These are phyloP conservation scores for Erythrocercus mccallii DNA, from an alignment of 2,113 vertebrate species.

Conservation along the genomic window DNA sequence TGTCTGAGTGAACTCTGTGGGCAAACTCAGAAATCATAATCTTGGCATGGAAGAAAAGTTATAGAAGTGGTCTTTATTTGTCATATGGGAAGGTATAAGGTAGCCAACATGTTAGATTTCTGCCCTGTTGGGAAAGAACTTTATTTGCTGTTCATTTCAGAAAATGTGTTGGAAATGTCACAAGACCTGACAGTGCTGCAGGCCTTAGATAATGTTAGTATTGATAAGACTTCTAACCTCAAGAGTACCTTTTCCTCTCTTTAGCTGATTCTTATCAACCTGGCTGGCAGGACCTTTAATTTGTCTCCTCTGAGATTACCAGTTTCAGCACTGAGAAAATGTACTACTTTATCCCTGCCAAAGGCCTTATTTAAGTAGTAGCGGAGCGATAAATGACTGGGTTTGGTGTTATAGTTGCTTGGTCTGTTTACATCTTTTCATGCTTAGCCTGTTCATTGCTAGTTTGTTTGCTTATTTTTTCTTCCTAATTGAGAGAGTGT, in stretches of 20 bases:
- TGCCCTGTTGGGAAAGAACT: neutral
- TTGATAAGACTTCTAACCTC: neutral
- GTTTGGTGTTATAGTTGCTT: slow-evolving; percentile 1
- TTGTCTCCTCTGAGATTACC: slow-evolving; percentile 1
- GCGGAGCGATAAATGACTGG: slow-evolving; percentile 5
- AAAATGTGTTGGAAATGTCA: neutral
- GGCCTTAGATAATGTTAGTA: neutral
- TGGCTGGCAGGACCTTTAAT: neutral
- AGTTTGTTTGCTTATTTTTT: slow-evolving; percentile 39
- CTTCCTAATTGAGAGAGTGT: neutral
- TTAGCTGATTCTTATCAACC: neutral
- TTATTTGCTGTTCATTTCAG: neutral
- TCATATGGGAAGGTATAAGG: neutral
- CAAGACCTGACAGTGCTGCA: neutral
- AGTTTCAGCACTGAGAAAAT: neutral
- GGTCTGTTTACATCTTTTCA: neutral
- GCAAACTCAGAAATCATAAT: neutral
- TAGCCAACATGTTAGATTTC: neutral
- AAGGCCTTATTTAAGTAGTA: slow-evolving; percentile 1
- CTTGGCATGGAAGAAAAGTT: neutral
- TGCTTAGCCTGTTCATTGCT: neutral
- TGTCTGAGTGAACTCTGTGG: neutral
- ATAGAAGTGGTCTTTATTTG: neutral
- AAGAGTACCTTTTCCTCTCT: neutral
- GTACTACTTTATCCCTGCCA: neutral